phyloP scores from a whole-genome alignment of 2,113 vertebrate species.

The Tychaedon coryphoeus region DNA sequence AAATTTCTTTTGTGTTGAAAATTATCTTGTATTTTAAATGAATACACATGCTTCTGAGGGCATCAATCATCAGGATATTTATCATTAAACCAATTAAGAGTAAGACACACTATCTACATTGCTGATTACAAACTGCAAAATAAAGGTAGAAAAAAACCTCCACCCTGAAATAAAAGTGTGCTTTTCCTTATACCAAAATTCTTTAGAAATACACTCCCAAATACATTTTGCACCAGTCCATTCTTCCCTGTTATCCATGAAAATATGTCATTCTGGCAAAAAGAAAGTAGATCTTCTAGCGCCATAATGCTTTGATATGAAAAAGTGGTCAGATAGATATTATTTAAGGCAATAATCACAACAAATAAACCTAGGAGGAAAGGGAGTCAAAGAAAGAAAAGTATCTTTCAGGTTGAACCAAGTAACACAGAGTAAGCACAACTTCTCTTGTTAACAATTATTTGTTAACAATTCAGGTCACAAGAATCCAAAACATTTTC shows the following conservation, averaged over 20 bases:
- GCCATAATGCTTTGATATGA: neutral
- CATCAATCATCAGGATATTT: neutral
- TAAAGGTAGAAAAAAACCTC: neutral
- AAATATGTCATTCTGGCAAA: neutral
- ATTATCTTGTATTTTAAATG: neutral
- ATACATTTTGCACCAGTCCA: neutral
- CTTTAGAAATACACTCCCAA: neutral
- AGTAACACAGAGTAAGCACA: neutral
- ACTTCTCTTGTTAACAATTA: neutral
- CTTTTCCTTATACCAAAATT: neutral
- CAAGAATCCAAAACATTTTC: neutral
- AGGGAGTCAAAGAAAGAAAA: neutral
- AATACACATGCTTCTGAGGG: neutral
- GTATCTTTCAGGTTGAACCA: neutral
- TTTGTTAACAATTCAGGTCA: neutral
- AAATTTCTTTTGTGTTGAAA: neutral
- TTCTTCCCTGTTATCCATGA: neutral
- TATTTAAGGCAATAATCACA: neutral
- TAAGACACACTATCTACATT: neutral
- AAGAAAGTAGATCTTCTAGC: neutral
- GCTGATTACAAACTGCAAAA: neutral
- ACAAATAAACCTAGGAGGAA: neutral
- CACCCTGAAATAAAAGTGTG: neutral
- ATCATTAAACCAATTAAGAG: neutral
- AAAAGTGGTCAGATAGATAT: neutral